Evolutionary conservation across 2,888 invertebrate species (phyloP).

Genomic region (Caenorhabditis macrosperma): DNA sequence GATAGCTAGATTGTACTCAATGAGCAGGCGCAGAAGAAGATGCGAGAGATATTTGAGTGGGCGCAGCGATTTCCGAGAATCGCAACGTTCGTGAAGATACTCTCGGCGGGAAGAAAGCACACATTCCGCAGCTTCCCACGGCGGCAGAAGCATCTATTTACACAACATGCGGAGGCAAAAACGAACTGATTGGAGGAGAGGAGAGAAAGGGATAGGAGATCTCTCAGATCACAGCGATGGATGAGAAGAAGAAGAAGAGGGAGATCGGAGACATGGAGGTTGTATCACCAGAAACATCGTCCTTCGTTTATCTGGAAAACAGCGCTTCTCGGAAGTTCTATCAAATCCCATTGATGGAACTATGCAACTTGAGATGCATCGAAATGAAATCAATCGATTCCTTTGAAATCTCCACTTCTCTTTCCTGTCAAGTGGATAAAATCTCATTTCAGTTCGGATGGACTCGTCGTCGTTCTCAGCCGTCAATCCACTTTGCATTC

Average conservation of each 20-base stretch:
- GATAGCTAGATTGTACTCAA: slow-evolving; percentile 2
- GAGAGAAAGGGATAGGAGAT: slow-evolving; percentile 15
- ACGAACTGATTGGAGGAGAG: slow-evolving; percentile 38
- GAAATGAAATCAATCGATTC: too few relatives aligned
- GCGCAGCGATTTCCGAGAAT: slow-evolving; percentile 54
- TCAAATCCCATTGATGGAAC: too few relatives aligned
- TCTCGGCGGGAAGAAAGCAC: slow-evolving; percentile 22
- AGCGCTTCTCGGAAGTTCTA: too few relatives aligned
- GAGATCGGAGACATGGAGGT: neutral
- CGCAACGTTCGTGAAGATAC: slow-evolving; percentile 51
- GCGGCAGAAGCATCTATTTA: slow-evolving; percentile 32
- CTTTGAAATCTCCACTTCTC: too few relatives aligned
- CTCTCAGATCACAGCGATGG: slow-evolving; percentile 1
- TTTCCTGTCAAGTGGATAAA: too few relatives aligned
- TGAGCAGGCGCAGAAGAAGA: neutral
- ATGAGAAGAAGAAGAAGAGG: neutral
- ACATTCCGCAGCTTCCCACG: slow-evolving; percentile 53
- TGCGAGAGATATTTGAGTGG: slow-evolving; percentile 50
- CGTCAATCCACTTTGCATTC: neutral
- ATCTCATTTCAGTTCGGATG: neutral
- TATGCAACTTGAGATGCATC: too few relatives aligned
- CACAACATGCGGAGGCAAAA: slow-evolving; percentile 54
- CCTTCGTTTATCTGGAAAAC: too few relatives aligned
- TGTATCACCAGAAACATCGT: too few relatives aligned
- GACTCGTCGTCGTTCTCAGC: neutral